Evolutionary conservation across 2,797 vertebrate species (phyloP), one percentile per base, ranked within the genome.

Genomic region (Petrocephalus schoutedeni): DNA sequence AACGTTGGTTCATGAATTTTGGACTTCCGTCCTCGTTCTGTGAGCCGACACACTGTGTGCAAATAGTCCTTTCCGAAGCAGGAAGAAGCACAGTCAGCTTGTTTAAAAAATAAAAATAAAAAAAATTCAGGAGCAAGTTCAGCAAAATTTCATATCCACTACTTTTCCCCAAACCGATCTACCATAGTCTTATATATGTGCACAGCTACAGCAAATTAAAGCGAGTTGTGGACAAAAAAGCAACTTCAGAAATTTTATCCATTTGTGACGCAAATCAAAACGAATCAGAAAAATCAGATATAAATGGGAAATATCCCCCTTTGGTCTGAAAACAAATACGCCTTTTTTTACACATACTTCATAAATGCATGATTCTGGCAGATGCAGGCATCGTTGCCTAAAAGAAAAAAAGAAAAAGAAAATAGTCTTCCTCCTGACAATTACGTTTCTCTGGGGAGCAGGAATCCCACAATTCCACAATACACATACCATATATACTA

Each of bases 191-290:
- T 61, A 61, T 14, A 96, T 95, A 96, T 95, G 95, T 96, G 96
- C 96, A 96, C 94, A 95, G 94, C 93, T 95, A 95, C 95, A 86
- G 95, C 94, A 95, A 94, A 96, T 96, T 95, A 96, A 96, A 96
- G 95, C 95, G 21, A 67, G 41, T 54, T 71, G 28, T 89, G 92
- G 58, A 61, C 82, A 92, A 80, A 92, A 91, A 92, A 93, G 90
- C 91, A 92, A 87, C 90, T 94, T 94, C 92, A 93, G 92, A 83
- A 19, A 87, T 86, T 16, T 58, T 77, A 54, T 86, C 91, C 86
- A 90, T 93, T 91, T 93, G 19, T 23, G 53, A 86, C 59, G 54
- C 21, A 58, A 41, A 86, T 45, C 85, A 51, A 61, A 64, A 49
- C 21, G 23, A 53, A 58, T 16, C 23, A 36, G 57, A 36, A 86